Conservation (phyloP, 2,113 vertebrate genomes). For the Hyla sarda region DNA sequence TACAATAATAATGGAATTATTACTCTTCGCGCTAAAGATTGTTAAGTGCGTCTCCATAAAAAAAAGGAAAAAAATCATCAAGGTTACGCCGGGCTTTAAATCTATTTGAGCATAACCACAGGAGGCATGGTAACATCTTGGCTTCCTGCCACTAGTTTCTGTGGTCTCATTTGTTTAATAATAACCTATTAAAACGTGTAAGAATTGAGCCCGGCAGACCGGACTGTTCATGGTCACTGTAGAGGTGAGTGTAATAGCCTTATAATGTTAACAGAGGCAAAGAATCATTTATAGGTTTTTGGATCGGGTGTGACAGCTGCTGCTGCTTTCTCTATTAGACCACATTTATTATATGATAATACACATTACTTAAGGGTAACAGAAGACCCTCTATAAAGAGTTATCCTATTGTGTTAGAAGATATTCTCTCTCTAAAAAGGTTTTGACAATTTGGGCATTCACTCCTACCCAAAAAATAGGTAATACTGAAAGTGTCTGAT, state of each 20-base stretch:
- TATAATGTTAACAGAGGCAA: background rate
- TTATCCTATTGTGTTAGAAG: too few relatives aligned
- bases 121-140: slow-evolving; percentile 66
- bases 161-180: slow-evolving; percentile 63
- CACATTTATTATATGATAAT: background rate
- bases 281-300: slow-evolving; percentile 23
- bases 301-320: background rate
- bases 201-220: slow-evolving; percentile 28
- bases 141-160: slow-evolving; percentile 64
- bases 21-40: slow-evolving; percentile 71
- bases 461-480: too few relatives aligned
- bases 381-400: background rate
- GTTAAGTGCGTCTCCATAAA: slow-evolving; percentile 74
- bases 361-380: background rate
- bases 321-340: background rate
- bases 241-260: background rate
- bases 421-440: too few relatives aligned
- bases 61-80: slow-evolving; percentile 65
- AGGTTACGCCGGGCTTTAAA: slow-evolving; percentile 74
- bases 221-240: background rate
- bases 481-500: too few relatives aligned
- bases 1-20: slow-evolving; percentile 71
- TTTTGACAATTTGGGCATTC: too few relatives aligned
- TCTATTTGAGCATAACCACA: slow-evolving; percentile 67
- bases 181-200: slow-evolving; percentile 59